phyloP scores from a whole-genome alignment of 2,113 vertebrate species.

The Entomyzon cyanotis region DNA sequence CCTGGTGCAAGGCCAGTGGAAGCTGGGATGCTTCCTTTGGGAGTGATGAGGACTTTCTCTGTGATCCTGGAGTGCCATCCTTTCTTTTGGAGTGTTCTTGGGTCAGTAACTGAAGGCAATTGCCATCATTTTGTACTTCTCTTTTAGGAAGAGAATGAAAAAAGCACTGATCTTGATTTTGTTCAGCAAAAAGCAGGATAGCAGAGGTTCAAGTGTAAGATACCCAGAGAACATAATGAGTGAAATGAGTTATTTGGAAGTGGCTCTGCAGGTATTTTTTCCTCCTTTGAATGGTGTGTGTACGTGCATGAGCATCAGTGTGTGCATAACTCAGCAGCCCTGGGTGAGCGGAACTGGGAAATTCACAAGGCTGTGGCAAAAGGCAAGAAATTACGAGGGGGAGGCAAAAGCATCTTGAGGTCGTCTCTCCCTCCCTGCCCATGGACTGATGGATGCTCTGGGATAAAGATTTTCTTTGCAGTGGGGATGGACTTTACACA shows the following conservation, averaged over 20 bases:
- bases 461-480: not conserved
- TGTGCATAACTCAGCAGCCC: not conserved
- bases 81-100: not conserved
- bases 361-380: not conserved
- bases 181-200: not conserved
- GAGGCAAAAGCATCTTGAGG: not conserved
- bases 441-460: not conserved
- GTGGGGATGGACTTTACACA: not conserved
- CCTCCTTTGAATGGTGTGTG: not conserved
- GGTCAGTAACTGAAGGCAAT: too few species aligned
- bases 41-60: not conserved
- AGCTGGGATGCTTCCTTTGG: not conserved
- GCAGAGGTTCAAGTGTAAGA: not conserved
- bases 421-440: not conserved
- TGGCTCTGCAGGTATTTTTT: not conserved
- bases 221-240: not conserved
- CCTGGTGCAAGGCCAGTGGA: not conserved
- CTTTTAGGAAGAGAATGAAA: not conserved
- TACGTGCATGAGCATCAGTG: rapidly evolving
- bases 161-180: not conserved
- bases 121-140: not conserved
- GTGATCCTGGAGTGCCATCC: rapidly evolving
- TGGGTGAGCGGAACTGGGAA: not conserved
- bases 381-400: not conserved
- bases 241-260: not conserved